Evolutionary conservation across 2,888 invertebrate species (phyloP), one percentile per base, ranked within the genome.

Genomic region (Sturmia bella): DNA sequence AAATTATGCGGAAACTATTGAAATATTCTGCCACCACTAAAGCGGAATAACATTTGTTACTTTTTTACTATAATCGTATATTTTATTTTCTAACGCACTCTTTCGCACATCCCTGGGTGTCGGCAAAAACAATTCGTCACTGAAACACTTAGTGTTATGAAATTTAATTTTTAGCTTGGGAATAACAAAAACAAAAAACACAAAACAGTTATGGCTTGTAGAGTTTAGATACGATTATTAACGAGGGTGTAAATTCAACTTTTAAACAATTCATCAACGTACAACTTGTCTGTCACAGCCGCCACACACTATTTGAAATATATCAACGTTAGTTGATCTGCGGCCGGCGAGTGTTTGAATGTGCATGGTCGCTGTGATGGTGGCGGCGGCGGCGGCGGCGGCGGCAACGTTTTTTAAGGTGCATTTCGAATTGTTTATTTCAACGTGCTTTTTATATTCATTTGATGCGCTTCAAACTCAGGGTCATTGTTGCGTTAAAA

Each of bases 241-340:
- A 27, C 39, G 54, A 56, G 73, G 73, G 73, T 74, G 73, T 78
- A 41, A 56, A 66, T 57, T 66, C 74, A 56, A 70, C 82, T 74
- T 66, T 66, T 17, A 52, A 78, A 61, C 78, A 78, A 82, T 82
- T 82, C 82, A 82, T 82, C 82, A 82, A 82, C 74, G 64, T 66
- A 48, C n/a, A n/a, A n/a, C 19, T 39, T 66, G 66, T 66, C 82
- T 78, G 82, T 82, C 82, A 78, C 66, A 75, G 74, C 70, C 74
- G 74, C 70, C 74, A 50, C 78, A 78, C 74, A 82, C 74, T 74
- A 63, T 76, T 68, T 56, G 43, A 37, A 54, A 45, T 21, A 13
- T 64, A 78, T 70, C 74, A 74, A 61, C 74, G 61, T 48, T 66
- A 57, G 82, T 70, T 52, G 74, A 74, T 75, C 70, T 48, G 37